These are phyloP conservation scores for Vireo griseus DNA, from an alignment of 2,797 vertebrate species.

Conservation along the genomic window DNA sequence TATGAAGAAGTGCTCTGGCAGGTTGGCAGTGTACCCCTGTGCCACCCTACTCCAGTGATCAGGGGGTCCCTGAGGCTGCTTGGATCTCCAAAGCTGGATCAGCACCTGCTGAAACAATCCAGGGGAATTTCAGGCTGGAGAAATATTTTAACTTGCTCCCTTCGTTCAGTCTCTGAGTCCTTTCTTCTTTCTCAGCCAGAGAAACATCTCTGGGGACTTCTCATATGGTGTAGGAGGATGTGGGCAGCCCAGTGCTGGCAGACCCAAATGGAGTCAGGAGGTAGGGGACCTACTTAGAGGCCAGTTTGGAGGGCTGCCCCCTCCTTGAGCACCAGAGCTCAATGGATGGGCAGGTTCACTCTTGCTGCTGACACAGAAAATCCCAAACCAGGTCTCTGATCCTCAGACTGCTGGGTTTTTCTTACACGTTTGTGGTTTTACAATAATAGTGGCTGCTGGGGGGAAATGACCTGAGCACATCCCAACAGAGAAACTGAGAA, in stretches of 20 bases:
- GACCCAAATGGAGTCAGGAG: not conserved
- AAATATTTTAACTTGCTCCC: not conserved
- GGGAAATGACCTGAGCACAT: not conserved
- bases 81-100: not conserved
- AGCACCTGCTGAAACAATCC: not conserved
- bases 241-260: not conserved
- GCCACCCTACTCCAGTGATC: accelerated
- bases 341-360: not conserved
- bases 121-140: not conserved
- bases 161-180: not conserved
- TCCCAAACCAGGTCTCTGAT: not conserved
- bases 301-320: not conserved
- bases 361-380: not conserved
- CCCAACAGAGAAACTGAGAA: not conserved
- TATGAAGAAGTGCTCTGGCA: not conserved
- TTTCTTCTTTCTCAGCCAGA: not conserved
- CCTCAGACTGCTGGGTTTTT: not conserved
- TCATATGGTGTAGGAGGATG: not conserved
- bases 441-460: not conserved
- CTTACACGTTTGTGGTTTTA: not conserved
- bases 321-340: not conserved
- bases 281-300: not conserved
- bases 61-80: not conserved
- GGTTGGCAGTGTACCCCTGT: not conserved
- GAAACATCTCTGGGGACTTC: not conserved